Conservation (phyloP, 2,797 vertebrate species). For the Spinus pinus region DNA sequence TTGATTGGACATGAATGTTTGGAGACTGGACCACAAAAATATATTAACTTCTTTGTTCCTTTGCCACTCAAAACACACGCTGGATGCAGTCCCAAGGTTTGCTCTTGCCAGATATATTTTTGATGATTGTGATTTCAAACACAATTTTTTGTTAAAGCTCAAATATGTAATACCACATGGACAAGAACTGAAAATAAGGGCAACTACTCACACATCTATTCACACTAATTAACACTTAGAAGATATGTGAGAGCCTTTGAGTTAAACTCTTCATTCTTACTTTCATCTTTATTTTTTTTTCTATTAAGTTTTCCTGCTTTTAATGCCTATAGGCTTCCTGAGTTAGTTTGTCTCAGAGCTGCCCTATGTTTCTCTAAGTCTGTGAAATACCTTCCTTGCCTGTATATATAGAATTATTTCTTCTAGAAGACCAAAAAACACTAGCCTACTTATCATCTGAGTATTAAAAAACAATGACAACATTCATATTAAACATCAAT, state of each 20-base stretch:
- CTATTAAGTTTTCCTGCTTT: neutral
- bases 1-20: neutral
- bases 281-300: neutral
- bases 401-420: neutral
- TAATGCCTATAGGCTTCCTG: neutral
- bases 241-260: neutral
- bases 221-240: constrained; percentile 29
- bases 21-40: neutral
- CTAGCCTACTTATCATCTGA: neutral
- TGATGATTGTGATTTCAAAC: neutral
- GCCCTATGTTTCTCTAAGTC: neutral
- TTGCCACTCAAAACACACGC: neutral
- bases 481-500: neutral
- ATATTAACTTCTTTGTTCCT: neutral
- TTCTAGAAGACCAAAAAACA: neutral
- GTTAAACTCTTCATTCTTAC: neutral
- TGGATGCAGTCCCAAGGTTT: neutral
- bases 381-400: neutral
- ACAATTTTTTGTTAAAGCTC: neutral
- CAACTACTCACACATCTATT: neutral
- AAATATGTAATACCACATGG: neutral
- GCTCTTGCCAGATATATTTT: neutral
- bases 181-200: neutral
- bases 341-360: neutral
- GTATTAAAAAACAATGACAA: neutral